A percentile compares a stretch with the other conserved stretches of the same genome.
phyloP scores from a whole-genome alignment of 2,113 vertebrate genomes.

The Lampris megalopsis region DNA sequence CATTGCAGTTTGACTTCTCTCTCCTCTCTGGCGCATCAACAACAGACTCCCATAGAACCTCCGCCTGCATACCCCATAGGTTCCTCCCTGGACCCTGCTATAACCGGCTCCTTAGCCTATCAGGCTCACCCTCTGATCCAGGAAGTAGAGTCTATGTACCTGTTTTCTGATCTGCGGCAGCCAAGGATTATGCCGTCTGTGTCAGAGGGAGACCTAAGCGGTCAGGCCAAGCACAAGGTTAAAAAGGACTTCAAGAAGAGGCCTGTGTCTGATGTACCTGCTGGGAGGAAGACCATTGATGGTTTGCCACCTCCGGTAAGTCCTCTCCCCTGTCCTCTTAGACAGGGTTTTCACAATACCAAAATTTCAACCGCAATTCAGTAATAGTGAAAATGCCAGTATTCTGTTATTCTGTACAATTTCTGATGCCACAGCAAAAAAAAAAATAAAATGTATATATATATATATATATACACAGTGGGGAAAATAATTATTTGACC shows the following conservation, averaged over 20 bases:
- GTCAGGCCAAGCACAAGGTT: conserved; percentile 83
- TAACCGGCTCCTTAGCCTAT: conserved; percentile 81
- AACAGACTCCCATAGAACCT: conserved; percentile 80
- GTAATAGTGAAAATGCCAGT: too few relatives aligned
- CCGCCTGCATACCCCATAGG: conserved; percentile 83
- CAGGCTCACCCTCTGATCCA: conserved; percentile 85
- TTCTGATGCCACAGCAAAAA: too few relatives aligned
- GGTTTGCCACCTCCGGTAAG: conserved; percentile 93
- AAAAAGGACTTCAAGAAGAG: conserved; percentile 91
- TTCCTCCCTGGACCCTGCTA: conserved; percentile 72
- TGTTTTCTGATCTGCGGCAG: conserved; percentile 77
- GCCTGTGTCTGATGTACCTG: conserved; percentile 89
- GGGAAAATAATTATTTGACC: too few relatives aligned
- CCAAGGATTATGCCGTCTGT: conserved; percentile 88
- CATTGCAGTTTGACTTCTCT: conserved; percentile 59
- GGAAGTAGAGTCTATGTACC: conserved; percentile 81
- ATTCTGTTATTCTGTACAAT: too few relatives aligned
- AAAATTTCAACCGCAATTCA: too few relatives aligned
- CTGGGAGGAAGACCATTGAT: conserved; percentile 89
- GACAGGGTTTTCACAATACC: not conserved
- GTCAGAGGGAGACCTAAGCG: conserved; percentile 93
- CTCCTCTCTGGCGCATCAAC: conserved; percentile 65
- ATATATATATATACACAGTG: too few relatives aligned
- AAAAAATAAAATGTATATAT: too few relatives aligned
- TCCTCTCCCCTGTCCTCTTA: conserved; percentile 1